A percentile compares a stretch with the other conserved stretches of the same genome.
Evolutionary conservation across 2,888 invertebrate species (phyloP).

Genomic region (Cactoblastis cactorum): DNA sequence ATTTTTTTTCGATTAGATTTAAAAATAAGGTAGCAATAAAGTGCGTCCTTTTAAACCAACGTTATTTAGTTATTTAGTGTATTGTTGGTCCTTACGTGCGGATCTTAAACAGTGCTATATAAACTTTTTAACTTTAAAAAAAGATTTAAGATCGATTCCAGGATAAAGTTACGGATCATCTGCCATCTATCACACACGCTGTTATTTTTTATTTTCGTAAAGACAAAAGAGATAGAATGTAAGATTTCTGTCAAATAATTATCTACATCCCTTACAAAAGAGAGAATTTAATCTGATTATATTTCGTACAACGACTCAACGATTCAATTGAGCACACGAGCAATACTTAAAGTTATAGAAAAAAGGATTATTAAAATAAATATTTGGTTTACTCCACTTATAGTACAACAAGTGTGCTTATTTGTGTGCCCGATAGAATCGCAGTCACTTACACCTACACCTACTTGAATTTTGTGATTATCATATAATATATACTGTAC

Average conservation of each 20-base stretch:
- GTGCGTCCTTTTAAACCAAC: neutral
- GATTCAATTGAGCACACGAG: neutral
- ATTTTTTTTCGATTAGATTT: too few species aligned
- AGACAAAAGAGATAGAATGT: too few species aligned
- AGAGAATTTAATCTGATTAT: conserved; percentile 37
- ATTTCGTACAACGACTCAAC: conserved; percentile 37
- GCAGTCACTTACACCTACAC: conserved; percentile 21
- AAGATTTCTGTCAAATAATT: too few species aligned
- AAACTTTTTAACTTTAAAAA: too few species aligned
- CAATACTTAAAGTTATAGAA: too few species aligned
- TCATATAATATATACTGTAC: conserved; percentile 19
- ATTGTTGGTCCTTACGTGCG: neutral
- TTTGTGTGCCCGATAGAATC: neutral
- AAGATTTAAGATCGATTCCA: too few species aligned
- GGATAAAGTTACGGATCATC: too few species aligned
- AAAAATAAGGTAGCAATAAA: too few species aligned
- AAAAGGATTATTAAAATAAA: too few species aligned
- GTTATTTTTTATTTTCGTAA: too few species aligned
- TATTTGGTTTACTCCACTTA: neutral
- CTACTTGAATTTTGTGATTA: conserved; percentile 38
- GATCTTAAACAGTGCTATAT: too few species aligned
- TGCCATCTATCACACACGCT: too few species aligned
- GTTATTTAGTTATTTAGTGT: neutral
- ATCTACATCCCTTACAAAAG: conserved; percentile 1
- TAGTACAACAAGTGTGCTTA: neutral